Evolutionary conservation across 2,113 vertebrate species (phyloP).

Genomic region (Neodontobutis hainanensis): DNA sequence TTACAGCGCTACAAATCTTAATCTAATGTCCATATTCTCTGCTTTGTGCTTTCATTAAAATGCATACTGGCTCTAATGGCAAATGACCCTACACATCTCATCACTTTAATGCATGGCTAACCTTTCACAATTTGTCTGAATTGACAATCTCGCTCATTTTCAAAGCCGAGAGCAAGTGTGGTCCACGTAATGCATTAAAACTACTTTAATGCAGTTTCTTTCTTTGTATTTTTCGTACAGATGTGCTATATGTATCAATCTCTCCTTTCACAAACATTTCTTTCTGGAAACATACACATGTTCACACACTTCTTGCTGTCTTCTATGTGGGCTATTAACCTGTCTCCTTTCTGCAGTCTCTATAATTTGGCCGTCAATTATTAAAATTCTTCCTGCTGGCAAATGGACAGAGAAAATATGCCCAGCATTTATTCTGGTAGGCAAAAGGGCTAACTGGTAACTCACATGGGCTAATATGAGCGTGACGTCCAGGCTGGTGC

Average conservation of each 20-base stretch:
- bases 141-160: background rate
- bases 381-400: conserved; percentile 64
- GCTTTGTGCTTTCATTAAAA: conserved; percentile 33
- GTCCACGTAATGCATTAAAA: background rate
- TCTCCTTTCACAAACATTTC: conserved; percentile 20
- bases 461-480: conserved; percentile 31
- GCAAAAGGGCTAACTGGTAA: conserved; percentile 39
- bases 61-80: conserved; percentile 31
- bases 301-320: conserved; percentile 34
- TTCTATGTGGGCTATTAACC: conserved; percentile 71
- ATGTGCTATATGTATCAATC: conserved; percentile 12
- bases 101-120: conserved; percentile 43
- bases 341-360: conserved; percentile 65
- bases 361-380: conserved; percentile 76
- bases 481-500: conserved; percentile 29
- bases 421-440: conserved; percentile 35
- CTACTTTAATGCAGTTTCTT: conserved; percentile 9
- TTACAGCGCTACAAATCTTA: too few species aligned
- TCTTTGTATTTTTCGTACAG: background rate
- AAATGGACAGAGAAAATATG: conserved; percentile 35
- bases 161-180: conserved; percentile 1
- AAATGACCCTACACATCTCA: conserved; percentile 43
- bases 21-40: conserved; percentile 20
- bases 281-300: conserved; percentile 22
- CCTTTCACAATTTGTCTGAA: conserved; percentile 43